Base-by-base conservation (phyloP, 2,113 vertebrate genomes). In the Sinocyclocheilus maitianheensis region DNA sequence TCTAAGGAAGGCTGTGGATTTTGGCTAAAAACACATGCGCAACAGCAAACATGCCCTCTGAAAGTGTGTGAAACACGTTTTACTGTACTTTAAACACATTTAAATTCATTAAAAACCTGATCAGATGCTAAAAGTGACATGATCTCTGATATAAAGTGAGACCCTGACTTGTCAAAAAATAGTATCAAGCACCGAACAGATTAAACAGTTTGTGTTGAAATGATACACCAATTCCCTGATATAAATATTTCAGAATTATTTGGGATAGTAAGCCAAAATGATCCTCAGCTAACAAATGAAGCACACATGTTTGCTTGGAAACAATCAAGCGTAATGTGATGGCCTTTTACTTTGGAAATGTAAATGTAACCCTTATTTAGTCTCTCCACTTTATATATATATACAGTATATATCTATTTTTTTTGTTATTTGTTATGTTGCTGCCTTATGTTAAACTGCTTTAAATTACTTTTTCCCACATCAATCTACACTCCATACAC, bases 231-330 rank as follows among this genome's bases (percentile, higher is more conserved):
- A 37, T 37, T 37, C 18, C 4, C 63, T 16, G 62, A 30, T 22
- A 30, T 34, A 30, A 77, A 77, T 87, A 87, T 84, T 77, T 74
- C 51, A 8, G 62, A 86, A 87, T 83, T 84, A 20, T 65, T 83
- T 69, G 62, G 72, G 67, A 88, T 80, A 77, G 60, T 30, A 26
- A 20, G 60, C 60, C 74, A 89, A 84, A 86, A 87, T 85, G 74
- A 77, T 85, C 51, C 11, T 12, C 5, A 40, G 81, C 18, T 58
- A 48, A 51, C 81, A 84, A 85, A 82, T 77, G 5, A 74, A 84
- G 77, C 77, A n/a, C 74, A 77, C 3, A 77, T 77, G 82, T 83
- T 83, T 30, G 43, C 43, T 84, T 24, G 72, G 67, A 60, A 90
- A 89, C 78, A 81, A 55, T 67, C 5, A 65, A 65, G 79, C 85